Base-by-base conservation (phyloP, 2,113 vertebrate species). In the Lophura nycthemera region DNA sequence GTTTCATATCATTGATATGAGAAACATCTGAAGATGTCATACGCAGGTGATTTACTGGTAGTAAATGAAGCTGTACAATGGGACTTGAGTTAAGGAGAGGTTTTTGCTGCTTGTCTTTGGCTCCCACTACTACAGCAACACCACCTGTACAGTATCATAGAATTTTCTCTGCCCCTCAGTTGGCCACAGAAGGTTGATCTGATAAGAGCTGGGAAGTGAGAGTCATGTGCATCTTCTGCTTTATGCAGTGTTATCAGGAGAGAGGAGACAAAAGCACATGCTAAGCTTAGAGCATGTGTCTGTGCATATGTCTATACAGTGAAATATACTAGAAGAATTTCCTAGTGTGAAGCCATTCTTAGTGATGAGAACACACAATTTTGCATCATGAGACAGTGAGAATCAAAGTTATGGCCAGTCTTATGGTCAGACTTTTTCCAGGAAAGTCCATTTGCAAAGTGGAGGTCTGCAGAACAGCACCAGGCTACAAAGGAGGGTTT, bases 201-300 rank as follows among this genome's bases (percentile, higher is more conserved):
- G 86, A 27, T 82, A 64, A 38, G 16, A 89, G 66, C 18, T 63
- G 47, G 47, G 52, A 24, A 85, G 66, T 6, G 12, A 75, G n/a
- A 57, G 32, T 42, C 1, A 0, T 17, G 48, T 61, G 36, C 42
- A 6, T 3, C 59, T 66, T 71, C 50, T 2, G 1, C 65, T 84
- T 13, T 78, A 5, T 78, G 60, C 56, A 0, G 2, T 1, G 19
- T 79, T 48, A 60, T 22, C 0, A 2, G 79, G 71, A 75, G 45
- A 56, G 54, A 74, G 66, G 66, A 85, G 66, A 5, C 47, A 59
- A 60, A 80, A 70, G 18, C 52, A 72, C 4, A 2, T 1, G 30
- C 30, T 57, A 63, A 83, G 5, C 70, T 82, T 38, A 45, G 66
- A 64, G 29, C 29, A 30, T 5, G 57, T 89, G 43, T 65, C 60